Evolutionary conservation across 2,797 vertebrate genomes (phyloP), one percentile per base, ranked within the genome.

Genomic region (Platyrinchus mystaceus): DNA sequence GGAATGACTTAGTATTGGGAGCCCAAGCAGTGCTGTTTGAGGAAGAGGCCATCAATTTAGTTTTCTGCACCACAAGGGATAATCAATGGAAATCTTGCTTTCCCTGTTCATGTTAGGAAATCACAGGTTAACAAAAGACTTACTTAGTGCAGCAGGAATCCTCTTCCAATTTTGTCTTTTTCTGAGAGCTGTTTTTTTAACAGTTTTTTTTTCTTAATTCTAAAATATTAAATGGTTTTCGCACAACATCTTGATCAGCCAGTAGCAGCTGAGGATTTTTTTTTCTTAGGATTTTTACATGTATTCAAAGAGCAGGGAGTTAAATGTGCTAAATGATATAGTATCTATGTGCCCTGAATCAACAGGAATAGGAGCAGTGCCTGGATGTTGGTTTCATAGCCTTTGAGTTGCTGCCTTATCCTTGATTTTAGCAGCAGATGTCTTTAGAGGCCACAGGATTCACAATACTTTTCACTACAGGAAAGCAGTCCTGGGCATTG

Each of bases 21-120:
- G 23, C 11, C 34, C 49, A 91, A 91, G 77, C 50, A 74, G 20
- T 39, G 46, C 74, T 4, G 43, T 68, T 90, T 88, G 62, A 92
- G 66, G 37, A 90, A 78, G 28, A 84, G 14, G 23, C 24, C 21
- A 64, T 55, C 32, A 86, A 2, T 81, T 92, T 84, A 66, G 28
- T 66, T 90, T 34, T 30, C 46, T 50, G 30, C 23, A 76, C 24
- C 36, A 67, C 18, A 66, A 52, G 16, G 26, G 12, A 26, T 73
- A 78, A 83, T 69, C 36, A 37, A 32, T 66, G 53, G 44, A 79
- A 93, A 82, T 7, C 12, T 73, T 87, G 14, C 21, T 83, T 83
- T 71, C 8, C n/a, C 19, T 2, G 0, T 47, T 80, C 4, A 3
- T 17, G 34, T 50, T 73, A 53, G 58, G 52, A 88, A 84, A 70